Evolutionary conservation across 2,888 invertebrate genomes (phyloP), one percentile per base, ranked within the genome.

Genomic region (Aporophyla nigra): DNA sequence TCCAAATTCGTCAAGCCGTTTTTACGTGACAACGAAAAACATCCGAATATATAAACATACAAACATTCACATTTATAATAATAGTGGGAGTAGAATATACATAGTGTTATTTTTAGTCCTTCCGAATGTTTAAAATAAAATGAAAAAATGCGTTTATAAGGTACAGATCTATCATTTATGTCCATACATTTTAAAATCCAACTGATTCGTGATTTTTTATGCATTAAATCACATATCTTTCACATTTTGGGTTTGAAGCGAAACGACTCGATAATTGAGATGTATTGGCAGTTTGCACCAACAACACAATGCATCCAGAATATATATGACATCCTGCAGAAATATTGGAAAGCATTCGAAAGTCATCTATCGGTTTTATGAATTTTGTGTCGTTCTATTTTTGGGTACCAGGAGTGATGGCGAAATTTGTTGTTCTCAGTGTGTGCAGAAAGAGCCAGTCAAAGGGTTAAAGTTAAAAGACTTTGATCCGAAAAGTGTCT

Each of bases 271-370:
- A 61, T 73, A 71, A 71, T 83, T 74, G 80, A 73, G 83, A 83
- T 83, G 43, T 69, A 83, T 83, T 73, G 83, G 80, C 76, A 80
- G 71, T 83, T 80, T 61, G 63, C 59, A 71, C 27, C 43, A 82
- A 69, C 63, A 78, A 49, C 16, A 78, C 79, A 80, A 73, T 76
- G 61, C 80, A 59, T 53, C 24, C 70, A 51, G 67, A 76, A 71
- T 66, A 83, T 79, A 73, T 68, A 83, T 73, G 70, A 73, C 70
- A 58, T 83, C 72, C 72, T 56, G 63, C 76, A 76, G 80, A 83
- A 71, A 80, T 68, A 73, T 71, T 73, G 62, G 33, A 82, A 69
- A 66, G 63, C 61, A 72, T 69, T 72, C 61, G 27, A 83, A 68
- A 65, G 61, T 67, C 71, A 82, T 80, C 63, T 68, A 83, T 83